Base-by-base conservation (phyloP, 2,797 vertebrate species). In the Enteromius afrohamiltoni region DNA sequence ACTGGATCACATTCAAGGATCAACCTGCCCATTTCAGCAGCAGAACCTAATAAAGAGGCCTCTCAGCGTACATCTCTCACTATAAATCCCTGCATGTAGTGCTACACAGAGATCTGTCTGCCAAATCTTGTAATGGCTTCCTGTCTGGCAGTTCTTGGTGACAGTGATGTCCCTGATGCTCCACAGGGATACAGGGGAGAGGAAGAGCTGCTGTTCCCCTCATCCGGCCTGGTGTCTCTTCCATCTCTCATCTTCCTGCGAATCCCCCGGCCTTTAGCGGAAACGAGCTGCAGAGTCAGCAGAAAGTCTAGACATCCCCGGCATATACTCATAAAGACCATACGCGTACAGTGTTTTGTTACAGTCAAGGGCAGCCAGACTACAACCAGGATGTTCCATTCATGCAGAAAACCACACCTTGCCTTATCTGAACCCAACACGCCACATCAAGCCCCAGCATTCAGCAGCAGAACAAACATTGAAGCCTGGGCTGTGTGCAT, bases 201-300 rank as follows among this genome's bases (percentile, higher is more conserved):
- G 87, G 88, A 90, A 86, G 83, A 83, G 55, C 68, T 81, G 85
- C 58, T 42, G 58, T 62, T 74, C 76, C 75, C 86, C 85, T 75
- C 75, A 82, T 89, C 89, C 86, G 86, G 85, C 31, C 79, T 58
- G 70, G 51, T 37, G 40, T 82, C 65, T 84, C 74, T 83, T 79
- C 42, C 49, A 83, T 70, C 68, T 42, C 55, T 71, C 26, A 13
- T 75, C 42, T 85, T 86, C 83, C 83, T 84, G 78, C 47, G 67
- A 83, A 69, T 80, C 80, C 83, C 73, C 65, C 10, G 23, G 75
- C 73, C 40, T 49, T 80, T 42, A 69, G 53, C 47, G 70, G 83
- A 77, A 81, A 70, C 5, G 5, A 67, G 53, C 14, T 87, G 86
- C 86, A 82, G 26, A 80, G 79, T 87, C 88, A 88, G 89, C 88